These are phyloP conservation scores for Electrophaes corylata DNA, from an alignment of 2,888 invertebrate genomes.

Conservation along the genomic window DNA sequence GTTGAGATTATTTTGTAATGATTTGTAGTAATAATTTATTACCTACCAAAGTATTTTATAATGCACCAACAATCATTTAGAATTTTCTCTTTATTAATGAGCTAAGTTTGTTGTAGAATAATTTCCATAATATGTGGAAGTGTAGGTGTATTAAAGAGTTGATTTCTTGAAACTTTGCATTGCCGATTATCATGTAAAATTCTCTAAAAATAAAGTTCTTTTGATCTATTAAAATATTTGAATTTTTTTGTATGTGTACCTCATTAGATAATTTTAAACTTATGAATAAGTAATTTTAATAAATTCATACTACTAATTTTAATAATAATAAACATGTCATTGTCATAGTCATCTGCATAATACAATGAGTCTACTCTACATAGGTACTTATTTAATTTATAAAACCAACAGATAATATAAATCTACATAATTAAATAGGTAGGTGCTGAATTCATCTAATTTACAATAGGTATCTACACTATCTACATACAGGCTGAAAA, in stretches of 20 bases:
- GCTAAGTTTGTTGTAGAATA: constrained; percentile 76
- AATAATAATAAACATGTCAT: neutral
- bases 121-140: constrained; percentile 71
- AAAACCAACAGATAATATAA: constrained; percentile 1
- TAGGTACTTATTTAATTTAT: neutral
- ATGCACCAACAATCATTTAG: constrained; percentile 70
- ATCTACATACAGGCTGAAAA: constrained; percentile 20
- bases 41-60: constrained; percentile 58
- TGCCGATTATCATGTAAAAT: constrained; percentile 83
- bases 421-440: constrained; percentile 11
- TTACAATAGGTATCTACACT: constrained; percentile 8
- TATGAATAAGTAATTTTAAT: neutral
- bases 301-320: neutral
- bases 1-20: constrained; percentile 66
- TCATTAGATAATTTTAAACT: neutral
- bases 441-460: constrained; percentile 1
- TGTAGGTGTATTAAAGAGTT: constrained; percentile 77
- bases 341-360: neutral
- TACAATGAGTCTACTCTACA: neutral
- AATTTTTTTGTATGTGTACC: constrained; percentile 20
- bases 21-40: constrained; percentile 56
- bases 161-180: constrained; percentile 82
- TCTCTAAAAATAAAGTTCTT: constrained; percentile 84
- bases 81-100: constrained; percentile 66
- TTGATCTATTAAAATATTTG: constrained; percentile 70